phyloP scores from a whole-genome alignment of 30 jellyfish, hydroid and myxozoan species.

The Aurelia sp. region DNA sequence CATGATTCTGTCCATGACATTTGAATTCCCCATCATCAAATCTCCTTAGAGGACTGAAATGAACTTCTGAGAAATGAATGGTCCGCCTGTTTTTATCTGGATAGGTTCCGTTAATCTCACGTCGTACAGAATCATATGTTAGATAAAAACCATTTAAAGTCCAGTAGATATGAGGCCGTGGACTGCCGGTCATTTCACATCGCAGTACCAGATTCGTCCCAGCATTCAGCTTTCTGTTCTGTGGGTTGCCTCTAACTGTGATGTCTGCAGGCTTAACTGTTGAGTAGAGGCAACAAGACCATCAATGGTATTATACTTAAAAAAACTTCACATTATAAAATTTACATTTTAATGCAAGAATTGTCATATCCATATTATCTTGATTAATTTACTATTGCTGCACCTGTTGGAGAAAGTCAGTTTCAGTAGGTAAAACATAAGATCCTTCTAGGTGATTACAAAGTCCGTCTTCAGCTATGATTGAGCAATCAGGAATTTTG shows the following conservation, averaged over 20 bases:
- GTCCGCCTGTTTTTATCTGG: slow-evolving; percentile 24
- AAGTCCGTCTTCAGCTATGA: no score
- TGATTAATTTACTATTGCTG: no score
- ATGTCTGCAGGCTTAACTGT: slow-evolving; percentile 53
- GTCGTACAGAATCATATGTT: slow-evolving; percentile 17
- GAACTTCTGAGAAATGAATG: slow-evolving; percentile 34
- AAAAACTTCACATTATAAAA: no score
- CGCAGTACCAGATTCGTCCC: slow-evolving; percentile 20
- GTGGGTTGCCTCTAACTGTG: slow-evolving; percentile 29
- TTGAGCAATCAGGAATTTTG: no score
- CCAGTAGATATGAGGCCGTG: slow-evolving; percentile 67
- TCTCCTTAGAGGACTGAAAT: slow-evolving; percentile 43
- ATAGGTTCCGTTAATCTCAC: slow-evolving; percentile 22
- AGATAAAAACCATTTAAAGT: slow-evolving; percentile 14
- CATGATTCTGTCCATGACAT: slow-evolving; percentile 74
- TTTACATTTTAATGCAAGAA: no score
- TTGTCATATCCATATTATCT: no score
- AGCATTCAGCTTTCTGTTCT: slow-evolving; percentile 15
- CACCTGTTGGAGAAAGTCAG: no score
- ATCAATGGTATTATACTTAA: no score
- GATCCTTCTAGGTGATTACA: no score
- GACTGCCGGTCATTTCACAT: slow-evolving; percentile 70
- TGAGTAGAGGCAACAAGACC: no score
- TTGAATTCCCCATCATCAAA: slow-evolving; percentile 80
- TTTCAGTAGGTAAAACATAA: no score